A percentile compares a stretch with the other conserved stretches of the same genome.
These are phyloP conservation scores for Drosophila fungiperda DNA, from an alignment of 2,888 invertebrate genomes.

Conservation along the genomic window DNA sequence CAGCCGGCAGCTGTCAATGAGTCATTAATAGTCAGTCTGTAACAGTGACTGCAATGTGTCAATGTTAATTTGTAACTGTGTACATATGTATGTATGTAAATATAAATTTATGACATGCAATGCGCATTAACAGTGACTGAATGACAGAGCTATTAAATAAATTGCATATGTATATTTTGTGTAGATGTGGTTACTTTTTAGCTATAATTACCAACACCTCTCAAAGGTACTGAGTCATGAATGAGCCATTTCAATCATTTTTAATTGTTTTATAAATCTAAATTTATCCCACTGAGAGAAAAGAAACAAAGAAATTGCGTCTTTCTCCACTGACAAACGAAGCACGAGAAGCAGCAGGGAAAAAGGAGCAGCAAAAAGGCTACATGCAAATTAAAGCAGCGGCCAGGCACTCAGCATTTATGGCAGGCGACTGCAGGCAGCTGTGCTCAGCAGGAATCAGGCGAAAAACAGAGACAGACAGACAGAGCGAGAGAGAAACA, in stretches of 20 bases:
- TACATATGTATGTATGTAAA: not conserved
- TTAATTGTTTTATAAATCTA: not conserved
- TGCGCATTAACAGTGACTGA: slow-evolving; percentile 8
- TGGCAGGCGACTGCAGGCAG: slow-evolving; percentile 39
- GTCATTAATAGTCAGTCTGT: not conserved
- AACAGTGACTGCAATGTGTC: slow-evolving; percentile 12
- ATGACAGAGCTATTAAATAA: slow-evolving; percentile 13
- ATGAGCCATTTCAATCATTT: slow-evolving; percentile 3
- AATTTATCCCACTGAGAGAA: not conserved
- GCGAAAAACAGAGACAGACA: slow-evolving; percentile 11
- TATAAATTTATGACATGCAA: slow-evolving; percentile 26
- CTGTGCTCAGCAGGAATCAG: slow-evolving; percentile 21
- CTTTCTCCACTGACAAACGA: not conserved
- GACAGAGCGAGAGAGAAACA: not conserved
- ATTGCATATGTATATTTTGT: not conserved
- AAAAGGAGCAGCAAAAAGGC: slow-evolving; percentile 35
- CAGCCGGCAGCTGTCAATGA: slow-evolving; percentile 1
- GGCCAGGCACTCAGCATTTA: slow-evolving; percentile 65
- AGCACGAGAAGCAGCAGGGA: not conserved
- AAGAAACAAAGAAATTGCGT: not conserved
- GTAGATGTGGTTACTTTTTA: not conserved
- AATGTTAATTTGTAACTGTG: slow-evolving; percentile 25
- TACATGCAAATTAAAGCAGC: slow-evolving; percentile 73
- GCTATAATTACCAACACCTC: slow-evolving; percentile 8
- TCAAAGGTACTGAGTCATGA: slow-evolving; percentile 24